Base-by-base conservation (phyloP, 2,888 invertebrate species). In the Listrodromus nycthemerus region DNA sequence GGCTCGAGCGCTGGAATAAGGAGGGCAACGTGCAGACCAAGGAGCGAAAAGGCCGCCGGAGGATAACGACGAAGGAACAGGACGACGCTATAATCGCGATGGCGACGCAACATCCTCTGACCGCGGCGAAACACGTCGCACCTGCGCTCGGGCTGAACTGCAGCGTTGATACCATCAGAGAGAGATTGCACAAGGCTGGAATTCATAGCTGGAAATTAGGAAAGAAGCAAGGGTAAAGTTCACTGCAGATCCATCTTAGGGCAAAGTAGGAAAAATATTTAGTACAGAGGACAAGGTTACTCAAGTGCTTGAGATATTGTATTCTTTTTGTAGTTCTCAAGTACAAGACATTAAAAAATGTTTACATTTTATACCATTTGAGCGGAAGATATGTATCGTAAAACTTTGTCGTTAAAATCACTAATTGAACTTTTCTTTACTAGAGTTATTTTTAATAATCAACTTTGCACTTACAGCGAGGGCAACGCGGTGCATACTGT, bases 121-220 rank as follows among this genome's bases (percentile, higher is more conserved):
- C 93, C 1, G 93, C 93, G 4, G 93, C 93, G n/a, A 93, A 93
- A 89, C 90, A 91, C 75, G 93, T 93, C 2, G 93, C 92, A 24
- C 93, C 93, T 37, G 93, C 93, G 33, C 82, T 93, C 10, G 93
- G 93, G 37, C 86, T 93, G 8, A 93, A 92, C 77, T 93, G 93
- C 82, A 93, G 93, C 70, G 93, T 93, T 6, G 93, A 93, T 74
- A 93, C 93, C 0, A 91, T 93, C 41, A 89, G 93, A 74, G 93
- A 93, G 79, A 87, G 93, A 55, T 87, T 93, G 61, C 93, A 93
- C 75, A 93, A 92, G 85, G 93, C 93, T 78, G 93, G 93, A 37
- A 93, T 93, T 83, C 93, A 93, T 55, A 93, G 93, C 83, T 93
- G 93, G 93, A 93, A 93, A 71, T 88, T 93, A 24, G 93, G 93